Evolutionary conservation across 2,888 invertebrate species (phyloP).

Genomic region (Gryllus longicercus): DNA sequence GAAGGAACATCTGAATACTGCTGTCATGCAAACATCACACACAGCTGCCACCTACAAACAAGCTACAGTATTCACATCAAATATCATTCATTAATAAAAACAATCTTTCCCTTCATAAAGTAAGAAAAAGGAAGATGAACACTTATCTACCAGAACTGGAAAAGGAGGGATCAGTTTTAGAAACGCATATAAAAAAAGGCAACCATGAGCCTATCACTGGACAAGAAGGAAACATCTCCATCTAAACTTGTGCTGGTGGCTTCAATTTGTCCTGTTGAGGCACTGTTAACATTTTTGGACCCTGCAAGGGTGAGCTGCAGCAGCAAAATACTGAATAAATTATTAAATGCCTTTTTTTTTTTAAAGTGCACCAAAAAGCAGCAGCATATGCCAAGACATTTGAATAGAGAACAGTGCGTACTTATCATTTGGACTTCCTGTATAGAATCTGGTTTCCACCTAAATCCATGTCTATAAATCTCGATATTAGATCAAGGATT

Average conservation of each 20-base stretch:
- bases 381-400: slow-evolving; percentile 11
- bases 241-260: slow-evolving; percentile 17
- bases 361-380: neutral
- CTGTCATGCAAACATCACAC: slow-evolving; percentile 34
- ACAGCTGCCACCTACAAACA: slow-evolving; percentile 36
- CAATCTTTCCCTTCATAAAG: slow-evolving; percentile 22
- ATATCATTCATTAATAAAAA: slow-evolving; percentile 28
- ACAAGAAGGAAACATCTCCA: slow-evolving; percentile 29
- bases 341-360: neutral
- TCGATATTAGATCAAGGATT: neutral
- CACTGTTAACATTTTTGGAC: neutral
- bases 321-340: neutral
- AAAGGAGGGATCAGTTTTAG: slow-evolving; percentile 30
- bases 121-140: neutral
- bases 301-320: slow-evolving; percentile 1
- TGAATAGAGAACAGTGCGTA: slow-evolving; percentile 18
- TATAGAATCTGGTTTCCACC: slow-evolving; percentile 1
- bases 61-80: slow-evolving; percentile 33
- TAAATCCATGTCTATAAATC: neutral
- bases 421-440: slow-evolving; percentile 2
- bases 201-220: slow-evolving; percentile 32
- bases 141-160: slow-evolving; percentile 18
- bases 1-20: slow-evolving; percentile 35
- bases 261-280: neutral
- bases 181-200: slow-evolving; percentile 34